Conservation (phyloP, 2,113 vertebrate genomes). For the Ceratotherium simum region DNA sequence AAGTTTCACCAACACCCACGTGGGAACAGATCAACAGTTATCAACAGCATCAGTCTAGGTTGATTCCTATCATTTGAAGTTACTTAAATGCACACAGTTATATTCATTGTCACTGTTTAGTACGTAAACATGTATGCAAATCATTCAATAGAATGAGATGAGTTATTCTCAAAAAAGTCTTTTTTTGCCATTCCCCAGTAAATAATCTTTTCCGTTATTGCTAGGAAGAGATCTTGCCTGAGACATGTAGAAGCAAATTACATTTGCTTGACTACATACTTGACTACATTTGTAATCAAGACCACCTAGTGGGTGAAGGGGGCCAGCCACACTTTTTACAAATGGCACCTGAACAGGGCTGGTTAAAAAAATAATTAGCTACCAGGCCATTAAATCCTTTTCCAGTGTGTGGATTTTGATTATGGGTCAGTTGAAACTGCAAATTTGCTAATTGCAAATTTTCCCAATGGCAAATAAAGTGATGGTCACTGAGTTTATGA, state of each 20-base stretch:
- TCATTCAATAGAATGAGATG: neutral
- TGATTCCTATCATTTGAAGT: neutral
- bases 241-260: neutral
- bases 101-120: neutral
- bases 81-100: neutral
- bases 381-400: neutral
- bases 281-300: neutral
- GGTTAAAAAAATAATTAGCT: neutral
- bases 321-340: neutral
- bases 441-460: neutral
- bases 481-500: neutral
- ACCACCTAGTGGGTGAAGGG: neutral
- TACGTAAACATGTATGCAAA: neutral
- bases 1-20: neutral
- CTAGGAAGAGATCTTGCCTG: neutral
- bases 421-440: neutral
- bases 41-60: neutral
- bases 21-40: neutral
- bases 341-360: neutral
- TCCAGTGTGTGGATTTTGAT: neutral
- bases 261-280: neutral
- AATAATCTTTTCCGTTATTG: neutral
- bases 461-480: constrained; percentile 24
- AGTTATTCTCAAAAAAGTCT: neutral
- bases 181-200: neutral